These are phyloP conservation scores for Chromoteleia sp. DNA, from an alignment of 2,888 invertebrate species.

Conservation along the genomic window DNA sequence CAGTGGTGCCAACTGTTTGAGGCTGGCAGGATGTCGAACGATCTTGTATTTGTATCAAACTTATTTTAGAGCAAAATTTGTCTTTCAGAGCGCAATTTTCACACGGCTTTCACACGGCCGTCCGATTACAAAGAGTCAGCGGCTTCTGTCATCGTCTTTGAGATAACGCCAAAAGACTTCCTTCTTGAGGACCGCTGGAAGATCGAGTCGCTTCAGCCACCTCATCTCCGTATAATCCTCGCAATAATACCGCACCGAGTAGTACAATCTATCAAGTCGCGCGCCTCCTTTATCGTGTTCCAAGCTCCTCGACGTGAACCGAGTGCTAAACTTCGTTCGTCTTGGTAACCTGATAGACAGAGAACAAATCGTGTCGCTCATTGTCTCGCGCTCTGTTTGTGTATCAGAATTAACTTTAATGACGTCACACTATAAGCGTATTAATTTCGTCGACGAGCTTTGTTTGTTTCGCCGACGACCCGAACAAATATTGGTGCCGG, in stretches of 20 bases:
- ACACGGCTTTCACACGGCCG: no score
- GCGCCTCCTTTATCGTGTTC: constrained; percentile 64
- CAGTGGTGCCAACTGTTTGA: no score
- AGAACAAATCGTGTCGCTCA: constrained; percentile 21
- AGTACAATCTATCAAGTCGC: constrained; percentile 56
- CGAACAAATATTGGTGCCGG: constrained; percentile 4
- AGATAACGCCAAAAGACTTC: constrained; percentile 35
- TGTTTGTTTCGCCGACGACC: constrained; percentile 12
- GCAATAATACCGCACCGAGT: constrained; percentile 50
- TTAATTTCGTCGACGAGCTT: constrained; percentile 19
- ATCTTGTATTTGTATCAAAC: no score
- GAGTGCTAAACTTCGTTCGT: constrained; percentile 38
- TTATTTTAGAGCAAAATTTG: no score
- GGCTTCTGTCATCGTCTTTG: constrained; percentile 6
- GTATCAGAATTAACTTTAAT: constrained; percentile 26
- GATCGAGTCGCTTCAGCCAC: constrained; percentile 29
- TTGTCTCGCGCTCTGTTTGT: constrained; percentile 28
- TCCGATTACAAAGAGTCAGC: constrained; percentile 13
- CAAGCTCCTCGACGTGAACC: constrained; percentile 44
- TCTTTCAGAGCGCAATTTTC: no score
- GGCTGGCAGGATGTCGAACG: no score
- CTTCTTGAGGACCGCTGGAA: constrained; percentile 6
- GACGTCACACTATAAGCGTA: constrained; percentile 25
- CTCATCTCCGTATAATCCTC: constrained; percentile 38
- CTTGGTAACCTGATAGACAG: constrained; percentile 40